Conservation (phyloP, 2,113 vertebrate species). For the Condylura cristata region DNA sequence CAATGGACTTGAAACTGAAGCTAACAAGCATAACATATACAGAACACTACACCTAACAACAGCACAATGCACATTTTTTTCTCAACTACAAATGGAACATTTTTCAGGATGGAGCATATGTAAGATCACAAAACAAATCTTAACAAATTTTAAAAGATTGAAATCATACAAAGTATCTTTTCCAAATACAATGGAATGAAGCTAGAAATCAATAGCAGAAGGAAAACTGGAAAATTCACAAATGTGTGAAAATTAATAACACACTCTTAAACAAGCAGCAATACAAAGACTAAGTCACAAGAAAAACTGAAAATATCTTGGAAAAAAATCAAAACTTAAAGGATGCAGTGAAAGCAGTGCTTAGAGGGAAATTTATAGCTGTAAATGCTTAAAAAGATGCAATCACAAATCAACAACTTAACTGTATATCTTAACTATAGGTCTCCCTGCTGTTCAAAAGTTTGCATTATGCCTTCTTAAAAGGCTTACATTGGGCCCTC, state of each 20-base stretch:
- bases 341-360: neutral
- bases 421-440: neutral
- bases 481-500: neutral
- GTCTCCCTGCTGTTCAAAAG: neutral
- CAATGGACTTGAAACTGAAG: neutral
- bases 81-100: neutral
- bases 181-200: constrained; percentile 29
- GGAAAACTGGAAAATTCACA: neutral
- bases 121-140: neutral
- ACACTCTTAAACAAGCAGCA: neutral
- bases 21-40: neutral
- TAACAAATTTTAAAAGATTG: neutral
- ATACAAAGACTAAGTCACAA: neutral
- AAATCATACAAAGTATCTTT: constrained; percentile 45
- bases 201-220: constrained; percentile 2
- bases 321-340: neutral
- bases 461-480: neutral
- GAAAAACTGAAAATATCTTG: neutral
- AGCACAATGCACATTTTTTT: neutral
- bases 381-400: neutral
- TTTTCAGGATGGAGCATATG: neutral
- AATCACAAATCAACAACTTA: neutral
- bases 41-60: neutral
- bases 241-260: constrained; percentile 3
- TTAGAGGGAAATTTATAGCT: neutral